phyloP scores from a whole-genome alignment of 2,888 invertebrate species.

The Rotaria macrura region DNA sequence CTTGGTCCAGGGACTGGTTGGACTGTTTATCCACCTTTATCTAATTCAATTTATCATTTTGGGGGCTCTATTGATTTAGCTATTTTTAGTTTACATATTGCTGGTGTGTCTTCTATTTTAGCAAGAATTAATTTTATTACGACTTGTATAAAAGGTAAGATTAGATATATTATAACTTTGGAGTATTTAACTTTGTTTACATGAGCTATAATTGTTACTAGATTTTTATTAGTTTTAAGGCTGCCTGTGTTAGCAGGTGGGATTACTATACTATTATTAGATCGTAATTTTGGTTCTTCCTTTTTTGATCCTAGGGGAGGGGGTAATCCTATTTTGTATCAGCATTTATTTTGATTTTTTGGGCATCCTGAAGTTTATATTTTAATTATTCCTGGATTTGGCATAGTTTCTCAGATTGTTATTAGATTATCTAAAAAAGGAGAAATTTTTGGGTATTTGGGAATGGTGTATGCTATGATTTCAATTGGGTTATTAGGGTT shows the following conservation, averaged over 20 bases:
- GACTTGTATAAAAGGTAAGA: conserved; percentile 64
- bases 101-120: conserved; percentile 61
- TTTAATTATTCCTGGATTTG: conserved; percentile 72
- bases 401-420: conserved; percentile 69
- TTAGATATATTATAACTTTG: conserved; percentile 54
- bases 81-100: conserved; percentile 67
- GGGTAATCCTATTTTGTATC: conserved; percentile 68
- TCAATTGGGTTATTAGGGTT: conserved; percentile 71
- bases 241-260: conserved; percentile 68
- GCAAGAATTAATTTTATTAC: conserved; percentile 70
- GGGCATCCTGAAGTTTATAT: conserved; percentile 76
- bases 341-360: conserved; percentile 78
- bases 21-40: conserved; percentile 65
- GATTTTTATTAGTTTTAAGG: conserved; percentile 59
- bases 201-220: conserved; percentile 63
- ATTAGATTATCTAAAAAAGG: conserved; percentile 56
- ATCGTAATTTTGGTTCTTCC: conserved; percentile 68
- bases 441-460: conserved; percentile 62
- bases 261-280: conserved; percentile 67
- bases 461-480: conserved; percentile 73
- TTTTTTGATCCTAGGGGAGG: conserved; percentile 71
- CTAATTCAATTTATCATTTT: conserved; percentile 58
- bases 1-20: conserved; percentile 67
- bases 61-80: conserved; percentile 64
- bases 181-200: conserved; percentile 64